Percentiles rank a stretch among this genome's conserved stretches.
Evolutionary conservation across 2,888 invertebrate species (phyloP).

Genomic region (Incurvaria masculella): DNA sequence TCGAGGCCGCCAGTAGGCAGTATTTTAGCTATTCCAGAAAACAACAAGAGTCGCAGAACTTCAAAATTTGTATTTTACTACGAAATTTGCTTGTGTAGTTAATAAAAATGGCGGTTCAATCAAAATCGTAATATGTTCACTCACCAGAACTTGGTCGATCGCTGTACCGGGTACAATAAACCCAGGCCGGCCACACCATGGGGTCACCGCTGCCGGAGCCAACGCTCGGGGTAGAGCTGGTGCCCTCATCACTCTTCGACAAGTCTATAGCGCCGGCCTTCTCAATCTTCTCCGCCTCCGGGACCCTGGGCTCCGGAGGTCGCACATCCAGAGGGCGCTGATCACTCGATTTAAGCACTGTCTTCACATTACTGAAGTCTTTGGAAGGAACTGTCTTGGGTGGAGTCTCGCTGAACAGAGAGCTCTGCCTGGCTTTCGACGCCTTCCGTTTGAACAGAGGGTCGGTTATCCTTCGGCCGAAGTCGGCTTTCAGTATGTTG

Average conservation of each 20-base stretch:
- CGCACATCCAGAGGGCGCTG: background rate
- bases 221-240: constrained; percentile 25
- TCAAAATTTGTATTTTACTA: too few species aligned
- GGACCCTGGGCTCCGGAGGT: constrained; percentile 32
- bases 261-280: constrained; percentile 43
- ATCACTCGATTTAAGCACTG: background rate
- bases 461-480: constrained; percentile 69
- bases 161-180: constrained; percentile 95
- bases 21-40: too few species aligned
- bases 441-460: constrained; percentile 62
- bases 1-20: too few species aligned
- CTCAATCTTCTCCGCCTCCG: constrained; percentile 38
- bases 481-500: constrained; percentile 83
- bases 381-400: background rate
- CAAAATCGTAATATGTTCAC: too few species aligned
- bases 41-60: too few species aligned
- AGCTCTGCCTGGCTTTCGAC: constrained; percentile 26
- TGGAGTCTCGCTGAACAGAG: background rate
- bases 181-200: constrained; percentile 94
- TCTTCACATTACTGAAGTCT: background rate
- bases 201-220: constrained; percentile 24
- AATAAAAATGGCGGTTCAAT: too few species aligned
- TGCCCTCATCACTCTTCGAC: constrained; percentile 44
- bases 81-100: too few species aligned
- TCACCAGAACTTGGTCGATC: constrained; percentile 87